These are phyloP conservation scores for Drosophila neocordata DNA, from an alignment of 1,140 invertebrate genomes.

Conservation along the genomic window DNA sequence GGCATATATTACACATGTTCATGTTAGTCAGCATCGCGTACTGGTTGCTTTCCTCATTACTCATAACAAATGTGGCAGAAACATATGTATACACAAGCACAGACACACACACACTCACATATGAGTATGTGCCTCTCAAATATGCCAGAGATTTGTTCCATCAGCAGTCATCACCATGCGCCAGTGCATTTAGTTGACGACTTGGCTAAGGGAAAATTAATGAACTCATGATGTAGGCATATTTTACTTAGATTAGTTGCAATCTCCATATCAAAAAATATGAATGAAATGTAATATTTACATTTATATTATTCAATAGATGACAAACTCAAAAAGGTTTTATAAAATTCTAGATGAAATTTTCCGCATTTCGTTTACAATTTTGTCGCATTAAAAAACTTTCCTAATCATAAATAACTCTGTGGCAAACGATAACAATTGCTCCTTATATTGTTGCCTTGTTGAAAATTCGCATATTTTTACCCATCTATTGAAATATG, in stretches of 20 bases:
- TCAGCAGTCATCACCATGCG: slow-evolving; percentile 8
- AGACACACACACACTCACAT: not conserved
- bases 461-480: slow-evolving; percentile 14
- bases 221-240: slow-evolving; percentile 69
- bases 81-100: slow-evolving; percentile 22
- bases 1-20: slow-evolving; percentile 35
- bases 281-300: slow-evolving; percentile 38
- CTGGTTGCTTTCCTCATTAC: slow-evolving; percentile 49
- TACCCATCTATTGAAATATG: slow-evolving; percentile 34
- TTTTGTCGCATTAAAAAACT: slow-evolving; percentile 60
- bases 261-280: slow-evolving; percentile 59
- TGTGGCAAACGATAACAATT: slow-evolving; percentile 38
- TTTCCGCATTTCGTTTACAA: slow-evolving; percentile 58
- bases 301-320: slow-evolving; percentile 63
- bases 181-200: slow-evolving; percentile 29
- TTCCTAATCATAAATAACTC: slow-evolving; percentile 75
- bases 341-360: slow-evolving; percentile 61
- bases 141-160: slow-evolving; percentile 14
- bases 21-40: slow-evolving; percentile 11
- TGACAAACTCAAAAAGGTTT: slow-evolving; percentile 59
- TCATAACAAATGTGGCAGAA: slow-evolving; percentile 56
- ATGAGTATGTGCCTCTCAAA: not conserved
- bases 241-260: slow-evolving; percentile 51
- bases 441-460: slow-evolving; percentile 29
- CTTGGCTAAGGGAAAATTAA: slow-evolving; percentile 52